Evolutionary conservation across 2,113 vertebrate genomes (phyloP).

Genomic region (Argyrosomus japonicus): DNA sequence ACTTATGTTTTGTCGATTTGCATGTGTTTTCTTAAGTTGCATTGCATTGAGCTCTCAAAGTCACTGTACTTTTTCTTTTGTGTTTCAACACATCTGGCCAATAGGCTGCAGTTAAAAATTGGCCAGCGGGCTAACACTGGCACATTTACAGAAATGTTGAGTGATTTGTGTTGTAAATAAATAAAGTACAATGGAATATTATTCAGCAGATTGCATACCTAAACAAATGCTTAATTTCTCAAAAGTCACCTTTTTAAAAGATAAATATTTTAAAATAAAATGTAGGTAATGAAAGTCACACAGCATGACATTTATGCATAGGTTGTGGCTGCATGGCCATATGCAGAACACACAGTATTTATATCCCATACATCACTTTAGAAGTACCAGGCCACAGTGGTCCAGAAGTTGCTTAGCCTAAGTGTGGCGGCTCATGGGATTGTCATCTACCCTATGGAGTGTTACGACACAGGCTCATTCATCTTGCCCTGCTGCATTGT

Average conservation of each 20-base stretch:
- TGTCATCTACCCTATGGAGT: conserved; percentile 43
- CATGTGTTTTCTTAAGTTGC: too few relatives aligned
- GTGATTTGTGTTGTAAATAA: too few relatives aligned
- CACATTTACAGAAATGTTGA: too few relatives aligned
- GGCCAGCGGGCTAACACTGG: too few relatives aligned
- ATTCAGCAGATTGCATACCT: neutral
- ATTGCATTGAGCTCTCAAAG: too few relatives aligned
- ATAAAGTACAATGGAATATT: neutral
- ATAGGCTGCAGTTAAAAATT: too few relatives aligned
- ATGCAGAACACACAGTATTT: conserved; percentile 24
- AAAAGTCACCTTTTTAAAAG: neutral
- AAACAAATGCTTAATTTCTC: neutral
- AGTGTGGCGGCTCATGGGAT: conserved; percentile 30
- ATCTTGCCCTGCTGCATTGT: conserved; percentile 66
- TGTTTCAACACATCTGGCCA: too few relatives aligned
- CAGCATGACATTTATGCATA: neutral
- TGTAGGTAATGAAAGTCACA: conserved; percentile 18
- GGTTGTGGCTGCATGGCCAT: neutral
- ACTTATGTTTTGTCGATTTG: too few relatives aligned
- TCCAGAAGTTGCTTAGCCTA: conserved; percentile 25
- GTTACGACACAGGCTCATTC: conserved; percentile 52
- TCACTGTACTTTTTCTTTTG: too few relatives aligned
- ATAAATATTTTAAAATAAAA: neutral
- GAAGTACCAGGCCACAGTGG: conserved; percentile 4
- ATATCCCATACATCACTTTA: conserved; percentile 24